phyloP scores from a whole-genome alignment of 2,797 vertebrate genomes.

The Champsocephalus esox region DNA sequence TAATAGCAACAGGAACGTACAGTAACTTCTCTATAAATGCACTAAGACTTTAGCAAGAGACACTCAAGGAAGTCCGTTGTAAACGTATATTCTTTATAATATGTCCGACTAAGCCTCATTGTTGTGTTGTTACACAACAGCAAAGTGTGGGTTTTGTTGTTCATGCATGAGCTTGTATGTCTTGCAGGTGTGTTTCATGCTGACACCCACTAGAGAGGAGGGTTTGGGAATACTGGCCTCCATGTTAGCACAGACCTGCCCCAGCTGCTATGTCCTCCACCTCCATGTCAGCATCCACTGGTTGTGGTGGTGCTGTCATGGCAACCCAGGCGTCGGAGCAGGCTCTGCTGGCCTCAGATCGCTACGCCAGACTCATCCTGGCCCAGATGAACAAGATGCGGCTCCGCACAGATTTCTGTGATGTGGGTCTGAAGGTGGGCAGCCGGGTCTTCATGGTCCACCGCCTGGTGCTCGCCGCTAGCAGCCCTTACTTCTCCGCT shows the following conservation, averaged over 20 bases:
- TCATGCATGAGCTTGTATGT: constrained; percentile 25
- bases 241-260: constrained; percentile 52
- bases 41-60: background rate
- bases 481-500: constrained; percentile 95
- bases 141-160: constrained; percentile 8
- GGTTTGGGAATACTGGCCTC: constrained; percentile 37
- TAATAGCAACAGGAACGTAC: background rate
- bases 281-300: constrained; percentile 50
- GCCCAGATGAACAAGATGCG: constrained; percentile 95
- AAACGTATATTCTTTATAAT: background rate
- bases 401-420: constrained; percentile 90
- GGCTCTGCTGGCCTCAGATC: constrained; percentile 85
- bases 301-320: constrained; percentile 55
- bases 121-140: constrained; percentile 42
- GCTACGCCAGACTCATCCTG: constrained; percentile 91
- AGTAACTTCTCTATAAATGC: background rate
- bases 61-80: background rate
- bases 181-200: constrained; percentile 38
- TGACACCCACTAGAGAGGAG: constrained; percentile 37
- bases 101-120: background rate
- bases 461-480: constrained; percentile 93
- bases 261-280: constrained; percentile 69
- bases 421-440: constrained; percentile 92
- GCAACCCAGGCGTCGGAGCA: constrained; percentile 67
- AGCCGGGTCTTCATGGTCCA: constrained; percentile 89